phyloP scores from a whole-genome alignment of 2,888 invertebrate species.

The Cryptophagus acutangulus region DNA sequence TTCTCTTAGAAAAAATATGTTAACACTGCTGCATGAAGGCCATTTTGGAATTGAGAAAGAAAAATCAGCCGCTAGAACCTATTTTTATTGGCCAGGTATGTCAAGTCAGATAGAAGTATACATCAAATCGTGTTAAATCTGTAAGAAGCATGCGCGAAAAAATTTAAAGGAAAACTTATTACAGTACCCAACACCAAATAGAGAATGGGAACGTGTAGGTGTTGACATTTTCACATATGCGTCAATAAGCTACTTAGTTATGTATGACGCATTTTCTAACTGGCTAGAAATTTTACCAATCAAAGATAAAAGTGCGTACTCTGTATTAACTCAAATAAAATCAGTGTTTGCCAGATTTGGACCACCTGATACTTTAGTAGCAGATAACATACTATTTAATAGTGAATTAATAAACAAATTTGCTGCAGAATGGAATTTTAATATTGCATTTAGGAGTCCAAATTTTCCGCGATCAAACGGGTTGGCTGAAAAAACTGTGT shows the following conservation, averaged over 20 bases:
- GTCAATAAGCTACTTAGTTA: constrained; percentile 15
- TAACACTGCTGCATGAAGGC: not conserved
- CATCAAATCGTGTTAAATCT: constrained; percentile 6
- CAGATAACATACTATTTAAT: constrained; percentile 17
- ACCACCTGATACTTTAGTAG: constrained; percentile 8
- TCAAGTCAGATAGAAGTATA: constrained; percentile 3
- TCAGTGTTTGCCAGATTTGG: constrained; percentile 14
- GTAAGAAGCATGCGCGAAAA: constrained; percentile 9
- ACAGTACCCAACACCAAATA: constrained; percentile 9
- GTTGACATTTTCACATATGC: constrained; percentile 17
- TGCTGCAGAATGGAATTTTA: constrained; percentile 19
- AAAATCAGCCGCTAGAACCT: not conserved
- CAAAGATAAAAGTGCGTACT: constrained; percentile 13
- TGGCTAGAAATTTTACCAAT: constrained; percentile 15
- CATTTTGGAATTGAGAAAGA: not conserved
- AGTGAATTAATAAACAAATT: constrained; percentile 13
- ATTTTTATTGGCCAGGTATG: constrained; percentile 2
- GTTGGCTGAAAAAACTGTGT: constrained; percentile 16
- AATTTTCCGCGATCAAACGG: constrained; percentile 17
- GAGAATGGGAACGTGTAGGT: constrained; percentile 18
- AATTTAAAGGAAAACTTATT: constrained; percentile 14
- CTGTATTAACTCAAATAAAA: constrained; percentile 14
- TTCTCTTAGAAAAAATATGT: not conserved
- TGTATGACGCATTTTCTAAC: constrained; percentile 16
- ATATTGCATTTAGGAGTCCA: constrained; percentile 12